These are phyloP conservation scores for Hemithea aestivaria DNA, from an alignment of 2,888 invertebrate species.

Conservation along the genomic window DNA sequence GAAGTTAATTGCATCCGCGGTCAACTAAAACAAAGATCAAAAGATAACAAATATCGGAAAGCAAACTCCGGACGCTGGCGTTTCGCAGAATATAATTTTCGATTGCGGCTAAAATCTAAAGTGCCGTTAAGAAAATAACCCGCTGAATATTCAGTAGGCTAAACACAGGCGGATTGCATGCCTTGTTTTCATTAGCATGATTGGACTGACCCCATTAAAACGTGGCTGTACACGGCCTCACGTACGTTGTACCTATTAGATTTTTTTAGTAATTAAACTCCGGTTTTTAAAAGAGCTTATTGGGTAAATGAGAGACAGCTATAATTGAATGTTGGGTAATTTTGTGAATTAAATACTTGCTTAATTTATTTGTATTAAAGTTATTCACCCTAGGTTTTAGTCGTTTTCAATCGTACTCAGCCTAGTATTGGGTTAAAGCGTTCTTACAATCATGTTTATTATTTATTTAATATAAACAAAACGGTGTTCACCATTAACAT, in stretches of 20 bases:
- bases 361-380: too few relatives aligned
- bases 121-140: conserved; percentile 69
- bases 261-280: conserved; percentile 32
- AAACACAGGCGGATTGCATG: conserved; percentile 60
- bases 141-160: conserved; percentile 67
- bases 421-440: too few relatives aligned
- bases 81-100: conserved; percentile 29
- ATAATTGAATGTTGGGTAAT: background rate
- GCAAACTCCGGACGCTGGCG: conserved; percentile 14
- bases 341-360: too few relatives aligned
- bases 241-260: conserved; percentile 34
- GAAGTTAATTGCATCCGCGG: too few relatives aligned
- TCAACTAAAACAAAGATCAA: too few relatives aligned
- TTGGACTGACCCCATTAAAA: conserved; percentile 69
- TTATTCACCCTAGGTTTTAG: too few relatives aligned
- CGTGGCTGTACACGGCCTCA: conserved; percentile 37
- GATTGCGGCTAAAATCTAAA: conserved; percentile 56
- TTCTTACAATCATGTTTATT: too few relatives aligned
- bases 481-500: too few relatives aligned
- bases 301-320: conserved; percentile 18
- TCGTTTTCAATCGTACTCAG: too few relatives aligned
- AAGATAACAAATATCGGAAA: background rate
- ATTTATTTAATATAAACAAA: too few relatives aligned
- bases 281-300: conserved; percentile 16
- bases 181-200: conserved; percentile 76